Base-by-base conservation (phyloP, 2,113 vertebrate genomes). In the Ptyas mucosa region DNA sequence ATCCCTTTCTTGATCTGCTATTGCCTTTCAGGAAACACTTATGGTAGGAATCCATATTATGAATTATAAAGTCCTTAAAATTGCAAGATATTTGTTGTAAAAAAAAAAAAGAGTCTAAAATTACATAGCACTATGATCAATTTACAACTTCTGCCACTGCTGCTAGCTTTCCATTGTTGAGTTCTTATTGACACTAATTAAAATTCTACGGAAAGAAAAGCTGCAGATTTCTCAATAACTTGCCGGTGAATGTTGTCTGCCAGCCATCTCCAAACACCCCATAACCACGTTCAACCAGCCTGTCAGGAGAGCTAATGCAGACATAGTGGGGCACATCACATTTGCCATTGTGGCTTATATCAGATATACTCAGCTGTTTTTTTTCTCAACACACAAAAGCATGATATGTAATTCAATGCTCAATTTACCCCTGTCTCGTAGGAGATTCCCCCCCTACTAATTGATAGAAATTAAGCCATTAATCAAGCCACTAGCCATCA, bases 381-480 rank as follows among this genome's bases (percentile, higher is more conserved):
- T 95, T 89, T 97, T 95, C 97, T 95, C 97, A 97, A 98, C 96
- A 97, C 97, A 96, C 98, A 98, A 95, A 97, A 98, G 98, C 97
- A 98, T 97, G 98, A 98, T 97, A 98, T 98, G 99, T 99, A 99
- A 99, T 98, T 99, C 99, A 98, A 99, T 98, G 98, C 99, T 98
- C 99, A 98, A 98, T 99, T 99, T 99, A 98, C 98, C 98, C 98
- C 98, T 95, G 98, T 99, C 98, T 99, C 98, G 94, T 97, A 98
- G 98, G 99, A 99, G 98, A 98, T 98, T 98, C 99, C 98, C 98
- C 98, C 98, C 98, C 98, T 8, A 96, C 98, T 99, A 99, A 99
- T 99, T 99, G 99, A 99, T 99, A 99, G 99, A 99, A 99, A 99
- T 99, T 99, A 99, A 99, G 99, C 99, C 99, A 99, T 99, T 99